Percentiles rank a stretch among this genome's conserved stretches.
phyloP scores from a whole-genome alignment of 1,140 invertebrate species.

The Hyles vespertilio region DNA sequence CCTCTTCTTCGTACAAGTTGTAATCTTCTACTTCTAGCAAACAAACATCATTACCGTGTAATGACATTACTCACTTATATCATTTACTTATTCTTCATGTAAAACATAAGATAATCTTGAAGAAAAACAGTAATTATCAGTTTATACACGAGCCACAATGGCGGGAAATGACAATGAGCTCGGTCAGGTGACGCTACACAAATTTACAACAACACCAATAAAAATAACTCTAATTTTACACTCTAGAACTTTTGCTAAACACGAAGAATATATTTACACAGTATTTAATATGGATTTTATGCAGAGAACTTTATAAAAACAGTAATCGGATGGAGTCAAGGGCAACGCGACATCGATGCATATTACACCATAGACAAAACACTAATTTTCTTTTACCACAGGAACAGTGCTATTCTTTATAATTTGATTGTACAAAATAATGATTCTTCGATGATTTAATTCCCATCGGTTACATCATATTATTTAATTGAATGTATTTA shows the following conservation, averaged over 20 bases:
- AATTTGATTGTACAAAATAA: no score
- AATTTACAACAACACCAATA: constrained; percentile 26
- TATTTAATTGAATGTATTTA: no score
- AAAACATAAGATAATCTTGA: constrained; percentile 32
- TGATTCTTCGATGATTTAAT: no score
- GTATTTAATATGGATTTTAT: constrained; percentile 33
- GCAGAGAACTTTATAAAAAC: constrained; percentile 54
- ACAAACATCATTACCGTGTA: constrained; percentile 74
- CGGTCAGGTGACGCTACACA: constrained; percentile 73
- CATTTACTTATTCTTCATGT: constrained; percentile 51
- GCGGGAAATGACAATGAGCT: constrained; percentile 76
- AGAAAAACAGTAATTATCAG: constrained; percentile 41
- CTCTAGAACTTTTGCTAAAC: neutral
- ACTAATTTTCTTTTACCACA: no score
- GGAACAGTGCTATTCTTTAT: no score
- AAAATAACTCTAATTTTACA: constrained; percentile 10
- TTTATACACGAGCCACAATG: constrained; percentile 69
- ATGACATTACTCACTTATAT: constrained; percentile 69
- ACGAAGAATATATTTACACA: no score
- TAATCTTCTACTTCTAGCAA: constrained; percentile 73
- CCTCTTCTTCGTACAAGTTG: constrained; percentile 73
- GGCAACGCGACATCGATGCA: constrained; percentile 67
- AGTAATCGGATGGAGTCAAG: constrained; percentile 64
- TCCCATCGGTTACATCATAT: no score
- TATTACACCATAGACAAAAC: constrained; percentile 39